These are phyloP conservation scores for Aegithalos caudatus DNA, from an alignment of 2,113 vertebrate species.

Conservation along the genomic window DNA sequence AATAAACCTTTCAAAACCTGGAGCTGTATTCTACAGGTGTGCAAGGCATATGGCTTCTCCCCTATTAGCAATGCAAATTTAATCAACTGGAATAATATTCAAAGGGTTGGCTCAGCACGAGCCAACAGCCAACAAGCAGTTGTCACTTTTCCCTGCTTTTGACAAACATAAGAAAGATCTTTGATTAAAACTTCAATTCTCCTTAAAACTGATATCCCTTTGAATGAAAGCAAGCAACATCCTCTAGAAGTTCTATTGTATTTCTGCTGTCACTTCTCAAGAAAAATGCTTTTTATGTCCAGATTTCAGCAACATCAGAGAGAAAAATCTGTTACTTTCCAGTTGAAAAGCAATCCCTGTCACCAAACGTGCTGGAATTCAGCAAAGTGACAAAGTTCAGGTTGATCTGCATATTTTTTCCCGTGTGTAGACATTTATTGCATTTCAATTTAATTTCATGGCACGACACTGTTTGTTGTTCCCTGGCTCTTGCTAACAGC, in stretches of 20 bases:
- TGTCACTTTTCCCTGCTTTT: slow-evolving; percentile 10
- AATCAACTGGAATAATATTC: slow-evolving; percentile 57
- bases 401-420: slow-evolving; percentile 20
- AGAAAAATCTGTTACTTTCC: slow-evolving; percentile 25
- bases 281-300: not conserved
- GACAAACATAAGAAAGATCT: slow-evolving; percentile 16
- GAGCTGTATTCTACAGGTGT: slow-evolving; percentile 49
- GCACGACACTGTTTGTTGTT: not conserved
- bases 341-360: slow-evolving; percentile 7
- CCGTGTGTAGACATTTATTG: not conserved
- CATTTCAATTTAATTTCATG: slow-evolving; percentile 1
- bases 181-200: slow-evolving; percentile 40
- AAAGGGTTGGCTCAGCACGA: slow-evolving; percentile 18
- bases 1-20: slow-evolving; percentile 13
- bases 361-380: not conserved
- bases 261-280: not conserved
- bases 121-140: slow-evolving; percentile 12
- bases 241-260: not conserved
- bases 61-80: slow-evolving; percentile 66
- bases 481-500: slow-evolving; percentile 10
- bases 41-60: slow-evolving; percentile 29
- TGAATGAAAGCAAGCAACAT: not conserved
- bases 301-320: not conserved
- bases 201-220: not conserved
- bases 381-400: slow-evolving; percentile 19